These are phyloP conservation scores for Buceros bicornis DNA, from an alignment of 2,797 vertebrate genomes.

Conservation along the genomic window DNA sequence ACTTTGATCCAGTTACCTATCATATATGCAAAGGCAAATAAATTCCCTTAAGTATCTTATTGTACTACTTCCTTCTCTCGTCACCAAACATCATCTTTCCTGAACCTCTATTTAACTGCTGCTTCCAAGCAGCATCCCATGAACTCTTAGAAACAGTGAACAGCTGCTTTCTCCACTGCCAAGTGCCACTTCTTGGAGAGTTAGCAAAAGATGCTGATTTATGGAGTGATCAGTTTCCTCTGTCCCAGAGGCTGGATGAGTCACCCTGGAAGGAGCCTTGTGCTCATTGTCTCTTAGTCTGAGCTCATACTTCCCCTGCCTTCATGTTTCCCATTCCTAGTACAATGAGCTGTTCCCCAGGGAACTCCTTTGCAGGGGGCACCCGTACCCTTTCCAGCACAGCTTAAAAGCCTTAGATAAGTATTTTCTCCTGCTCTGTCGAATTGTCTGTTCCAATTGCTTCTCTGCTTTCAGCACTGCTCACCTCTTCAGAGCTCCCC, in stretches of 20 bases:
- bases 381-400: not conserved
- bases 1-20: not conserved
- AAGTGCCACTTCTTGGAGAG: constrained; percentile 42
- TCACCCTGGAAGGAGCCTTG: constrained; percentile 56
- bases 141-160: not conserved
- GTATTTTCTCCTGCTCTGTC: not conserved
- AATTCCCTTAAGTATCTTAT: not conserved
- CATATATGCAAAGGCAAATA: not conserved
- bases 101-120: not conserved
- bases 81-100: not conserved
- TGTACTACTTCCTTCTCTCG: not conserved
- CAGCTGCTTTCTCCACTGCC: constrained; percentile 28
- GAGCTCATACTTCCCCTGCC: constrained; percentile 69
- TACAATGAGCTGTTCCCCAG: constrained; percentile 39
- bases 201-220: constrained; percentile 41
- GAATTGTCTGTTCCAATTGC: not conserved
- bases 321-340: constrained; percentile 46
- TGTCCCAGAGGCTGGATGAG: constrained; percentile 50
- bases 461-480: not conserved
- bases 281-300: constrained; percentile 53
- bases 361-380: constrained; percentile 40
- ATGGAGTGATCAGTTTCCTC: constrained; percentile 44
- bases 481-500: not conserved
- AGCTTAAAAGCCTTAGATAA: constrained; percentile 10
- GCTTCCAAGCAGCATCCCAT: not conserved